Base-by-base conservation (phyloP, 2,888 invertebrate genomes). In the Eugnorisma glareosa region DNA sequence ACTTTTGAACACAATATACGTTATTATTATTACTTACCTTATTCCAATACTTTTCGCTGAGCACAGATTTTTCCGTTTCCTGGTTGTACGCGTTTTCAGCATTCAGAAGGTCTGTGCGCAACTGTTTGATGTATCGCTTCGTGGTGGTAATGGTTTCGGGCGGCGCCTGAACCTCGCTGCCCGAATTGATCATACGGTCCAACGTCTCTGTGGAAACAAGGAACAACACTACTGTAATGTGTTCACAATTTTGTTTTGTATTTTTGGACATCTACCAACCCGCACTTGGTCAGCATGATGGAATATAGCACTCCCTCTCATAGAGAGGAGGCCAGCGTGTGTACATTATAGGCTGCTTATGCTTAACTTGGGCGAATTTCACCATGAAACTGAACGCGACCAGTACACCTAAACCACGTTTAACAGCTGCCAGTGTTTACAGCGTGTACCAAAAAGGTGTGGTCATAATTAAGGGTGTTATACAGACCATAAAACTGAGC, bases 1-100 rank as follows among this genome's bases (percentile, higher is more conserved):
- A n/a, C n/a, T n/a, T n/a, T n/a, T n/a, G n/a, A n/a, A n/a, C n/a
- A n/a, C n/a, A n/a, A n/a, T n/a, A n/a, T n/a, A n/a, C n/a, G n/a
- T n/a, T n/a, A n/a, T n/a, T n/a, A n/a, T n/a, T n/a, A n/a, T n/a
- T n/a, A n/a, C n/a, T n/a, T n/a, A 98, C 98, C 95, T 98, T 98
- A 73, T 97, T 98, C 98, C 99, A 98, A 91, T 98, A 99, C 89
- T 97, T 98, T 83, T 98, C 98, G 31, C 98, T 97, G 1, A 99
- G 95, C 67, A 97, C 97, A 0, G 98, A 96, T 67, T 95, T 95
- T 43, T 97, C 97, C 66, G 96, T 91, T 79, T 97, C 97, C 0
- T 93, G 92, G 37, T 97, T 97, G 75, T 97, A 97, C 13, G 96
- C 96, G 10, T 96, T 95, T 88, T 98, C 98, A 0, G 97, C 97